Evolutionary conservation across 2,888 invertebrate species (phyloP).

Genomic region (Campoplex nolae): DNA sequence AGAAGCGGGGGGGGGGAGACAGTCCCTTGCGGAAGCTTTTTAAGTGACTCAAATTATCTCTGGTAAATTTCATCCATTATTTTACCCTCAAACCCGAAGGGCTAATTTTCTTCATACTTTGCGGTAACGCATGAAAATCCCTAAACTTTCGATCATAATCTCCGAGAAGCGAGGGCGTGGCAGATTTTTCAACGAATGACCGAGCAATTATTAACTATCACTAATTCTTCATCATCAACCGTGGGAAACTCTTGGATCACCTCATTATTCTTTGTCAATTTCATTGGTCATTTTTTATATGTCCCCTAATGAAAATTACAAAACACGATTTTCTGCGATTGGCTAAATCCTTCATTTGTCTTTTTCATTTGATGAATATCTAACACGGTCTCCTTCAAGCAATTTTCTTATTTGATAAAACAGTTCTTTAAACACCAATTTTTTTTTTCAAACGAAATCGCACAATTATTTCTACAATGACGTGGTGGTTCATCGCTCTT

Average conservation of each 20-base stretch:
- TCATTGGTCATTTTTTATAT: too few species aligned
- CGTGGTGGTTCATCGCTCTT: neutral
- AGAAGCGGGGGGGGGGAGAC: neutral
- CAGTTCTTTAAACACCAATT: neutral
- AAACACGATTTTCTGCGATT: too few species aligned
- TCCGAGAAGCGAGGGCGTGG: neutral
- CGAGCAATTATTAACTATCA: neutral
- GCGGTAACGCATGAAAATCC: neutral
- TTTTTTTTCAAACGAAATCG: neutral
- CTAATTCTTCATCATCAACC: neutral
- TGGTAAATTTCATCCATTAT: neutral
- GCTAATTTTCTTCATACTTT: neutral
- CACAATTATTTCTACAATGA: conserved; percentile 10
- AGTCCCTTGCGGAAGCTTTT: neutral
- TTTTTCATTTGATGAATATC: too few species aligned
- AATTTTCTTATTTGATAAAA: too few species aligned
- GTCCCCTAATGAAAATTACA: too few species aligned
- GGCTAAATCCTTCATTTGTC: too few species aligned
- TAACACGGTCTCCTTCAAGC: too few species aligned
- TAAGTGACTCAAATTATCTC: neutral
- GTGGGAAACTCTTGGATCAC: neutral
- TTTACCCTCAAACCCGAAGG: neutral
- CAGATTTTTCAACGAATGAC: neutral
- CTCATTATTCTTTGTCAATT: too few species aligned
- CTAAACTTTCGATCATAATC: neutral